Conservation (phyloP, 1,140 invertebrate genomes). For the Latrodectus geometricus region DNA sequence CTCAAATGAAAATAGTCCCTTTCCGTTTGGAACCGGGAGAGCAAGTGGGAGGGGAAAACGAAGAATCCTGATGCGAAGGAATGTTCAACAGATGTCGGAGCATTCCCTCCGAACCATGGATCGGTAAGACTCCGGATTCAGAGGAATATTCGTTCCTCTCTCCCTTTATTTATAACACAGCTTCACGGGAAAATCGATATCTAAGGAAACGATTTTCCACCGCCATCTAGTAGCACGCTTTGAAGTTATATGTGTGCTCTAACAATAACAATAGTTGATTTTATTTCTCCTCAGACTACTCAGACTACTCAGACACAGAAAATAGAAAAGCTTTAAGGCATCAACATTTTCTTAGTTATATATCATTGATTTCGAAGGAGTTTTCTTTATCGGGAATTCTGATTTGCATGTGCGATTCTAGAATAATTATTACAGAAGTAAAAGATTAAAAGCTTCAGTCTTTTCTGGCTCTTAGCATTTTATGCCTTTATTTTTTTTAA, state of each 20-base stretch:
- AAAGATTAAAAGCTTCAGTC: too few relatives aligned
- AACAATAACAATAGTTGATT: not conserved
- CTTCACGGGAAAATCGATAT: constrained; percentile 32
- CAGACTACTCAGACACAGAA: not conserved
- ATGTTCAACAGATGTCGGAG: constrained; percentile 54
- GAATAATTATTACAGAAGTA: too few relatives aligned
- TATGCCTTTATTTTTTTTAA: too few relatives aligned
- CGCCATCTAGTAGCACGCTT: constrained; percentile 27
- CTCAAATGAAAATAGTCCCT: not conserved
- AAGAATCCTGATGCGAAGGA: constrained; percentile 28
- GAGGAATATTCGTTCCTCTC: constrained; percentile 29
- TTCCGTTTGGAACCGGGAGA: not conserved
- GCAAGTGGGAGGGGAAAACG: constrained; percentile 2
- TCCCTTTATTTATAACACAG: constrained; percentile 44
- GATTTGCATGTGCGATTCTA: too few relatives aligned
- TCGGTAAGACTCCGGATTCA: constrained; percentile 19
- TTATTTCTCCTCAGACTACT: not conserved
- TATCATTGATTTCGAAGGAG: too few relatives aligned
- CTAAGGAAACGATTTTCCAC: not conserved
- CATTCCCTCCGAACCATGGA: constrained; percentile 24
- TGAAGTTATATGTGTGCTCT: not conserved
- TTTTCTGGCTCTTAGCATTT: too few relatives aligned
- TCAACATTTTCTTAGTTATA: too few relatives aligned
- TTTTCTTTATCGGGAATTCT: too few relatives aligned
- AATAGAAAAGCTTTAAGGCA: too few relatives aligned